Base-by-base conservation (phyloP, 2,113 vertebrate genomes). In the Pituophis catenifer region DNA sequence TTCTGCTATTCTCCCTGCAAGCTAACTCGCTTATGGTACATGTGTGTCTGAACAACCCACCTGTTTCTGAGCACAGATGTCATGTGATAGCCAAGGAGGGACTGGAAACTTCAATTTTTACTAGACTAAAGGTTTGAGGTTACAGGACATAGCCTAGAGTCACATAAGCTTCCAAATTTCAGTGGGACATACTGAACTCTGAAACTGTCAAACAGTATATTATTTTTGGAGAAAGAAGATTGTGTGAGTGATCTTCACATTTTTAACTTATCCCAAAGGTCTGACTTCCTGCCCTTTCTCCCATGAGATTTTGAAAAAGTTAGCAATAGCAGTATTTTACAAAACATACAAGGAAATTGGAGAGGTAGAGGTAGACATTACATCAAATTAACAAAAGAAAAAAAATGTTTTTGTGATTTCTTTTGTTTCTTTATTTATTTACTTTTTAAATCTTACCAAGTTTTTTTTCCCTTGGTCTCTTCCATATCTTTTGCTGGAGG, bases 151-250 rank as follows among this genome's bases (percentile, higher is more conserved):
- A 94, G 94, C 96, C 96, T 93, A 95, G 94, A 97, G 97, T 97
- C 97, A 95, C 94, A 96, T 95, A 96, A 96, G 96, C 94, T 96
- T 97, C 97, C 94, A 97, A 97, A 97, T 97, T 97, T 97, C 96
- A 96, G 26, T 96, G 96, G 96, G 97, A 97, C 96, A 95, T 97
- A 96, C 95, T 89, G 96, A 97, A 96, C 96, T 94, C 95, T 96
- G 95, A 95, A 97, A 96, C 96, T 97, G 97, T 97, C 96, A 97
- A 97, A 96, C 95, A 96, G 96, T 96, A 93, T 97, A 96, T 98
- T 98, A 96, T 97, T 97, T 97, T 97, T 97, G 96, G 97, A 97
- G 94, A 53, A 89, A 94, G 94, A 94, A 93, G 94, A 93, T 89
- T 96, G 55, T 70, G 92, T 96, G 97, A 96, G 96, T 96, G 97